Evolutionary conservation across 1,140 invertebrate species (phyloP).

Genomic region (Xylocopa sonorina): DNA sequence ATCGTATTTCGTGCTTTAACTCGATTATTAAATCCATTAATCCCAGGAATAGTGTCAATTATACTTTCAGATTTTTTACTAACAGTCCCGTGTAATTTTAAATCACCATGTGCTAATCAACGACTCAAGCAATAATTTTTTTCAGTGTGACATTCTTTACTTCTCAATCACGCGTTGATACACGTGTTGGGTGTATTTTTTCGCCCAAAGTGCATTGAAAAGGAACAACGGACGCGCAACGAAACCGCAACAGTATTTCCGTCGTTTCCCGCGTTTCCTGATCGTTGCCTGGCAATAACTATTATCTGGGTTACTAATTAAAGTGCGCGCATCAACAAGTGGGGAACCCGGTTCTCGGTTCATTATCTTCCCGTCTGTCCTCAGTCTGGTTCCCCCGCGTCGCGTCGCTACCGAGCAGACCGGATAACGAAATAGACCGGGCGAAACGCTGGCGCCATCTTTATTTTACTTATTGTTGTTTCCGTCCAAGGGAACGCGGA

Average conservation of each 20-base stretch:
- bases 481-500: neutral
- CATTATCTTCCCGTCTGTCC: constrained; percentile 37
- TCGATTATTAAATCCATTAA: too few relatives aligned
- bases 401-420: constrained; percentile 12
- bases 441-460: neutral
- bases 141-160: too few relatives aligned
- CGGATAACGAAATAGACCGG: constrained; percentile 7
- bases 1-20: too few relatives aligned
- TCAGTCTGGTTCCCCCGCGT: constrained; percentile 14
- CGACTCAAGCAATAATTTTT: too few relatives aligned
- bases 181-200: too few relatives aligned
- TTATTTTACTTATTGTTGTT: constrained; percentile 18
- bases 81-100: too few relatives aligned
- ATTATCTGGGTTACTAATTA: constrained; percentile 40
- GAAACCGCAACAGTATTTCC: neutral
- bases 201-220: neutral
- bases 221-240: neutral
- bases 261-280: constrained; percentile 4
- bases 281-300: constrained; percentile 3
- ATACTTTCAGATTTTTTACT: too few relatives aligned
- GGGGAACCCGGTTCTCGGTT: constrained; percentile 40
- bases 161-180: too few relatives aligned
- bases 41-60: too few relatives aligned
- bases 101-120: too few relatives aligned
- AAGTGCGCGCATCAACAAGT: constrained; percentile 27